A percentile compares a stretch with the other conserved stretches of the same genome.
phyloP scores from a whole-genome alignment of 2,113 vertebrate genomes.

The Scophthalmus maximus region DNA sequence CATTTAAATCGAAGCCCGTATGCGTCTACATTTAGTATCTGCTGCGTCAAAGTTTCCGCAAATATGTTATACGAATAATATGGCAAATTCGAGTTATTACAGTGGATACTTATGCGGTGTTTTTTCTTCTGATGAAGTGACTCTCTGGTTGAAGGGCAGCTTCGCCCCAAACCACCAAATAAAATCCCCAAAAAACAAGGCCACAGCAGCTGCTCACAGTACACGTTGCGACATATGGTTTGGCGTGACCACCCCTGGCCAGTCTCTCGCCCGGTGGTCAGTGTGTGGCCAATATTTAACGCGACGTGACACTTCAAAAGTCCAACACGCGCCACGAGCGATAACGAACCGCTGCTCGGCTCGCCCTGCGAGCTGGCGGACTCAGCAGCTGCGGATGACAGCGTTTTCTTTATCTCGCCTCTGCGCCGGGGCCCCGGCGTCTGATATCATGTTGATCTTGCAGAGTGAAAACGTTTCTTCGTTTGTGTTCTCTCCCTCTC shows the following conservation, averaged over 20 bases:
- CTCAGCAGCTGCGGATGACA: slow-evolving; percentile 49
- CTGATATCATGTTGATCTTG: slow-evolving; percentile 52
- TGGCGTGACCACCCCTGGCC: slow-evolving; percentile 24
- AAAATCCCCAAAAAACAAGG: slow-evolving; percentile 9
- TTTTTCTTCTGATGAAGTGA: slow-evolving; percentile 7
- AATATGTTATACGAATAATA: slow-evolving; percentile 27
- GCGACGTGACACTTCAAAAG: slow-evolving; percentile 47
- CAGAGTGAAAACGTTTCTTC: slow-evolving; percentile 27
- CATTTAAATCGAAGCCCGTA: slow-evolving; percentile 10
- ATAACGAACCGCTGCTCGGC: slow-evolving; percentile 7
- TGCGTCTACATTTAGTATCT: neutral
- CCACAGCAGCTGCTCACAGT: slow-evolving; percentile 9
- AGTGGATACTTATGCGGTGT: neutral
- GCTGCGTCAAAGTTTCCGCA: neutral
- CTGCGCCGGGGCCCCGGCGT: neutral
- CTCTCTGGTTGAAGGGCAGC: no score
- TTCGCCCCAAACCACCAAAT: no score
- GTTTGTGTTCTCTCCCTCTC: slow-evolving; percentile 20
- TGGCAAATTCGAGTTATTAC: slow-evolving; percentile 5
- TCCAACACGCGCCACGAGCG: slow-evolving; percentile 43
- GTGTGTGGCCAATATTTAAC: slow-evolving; percentile 34
- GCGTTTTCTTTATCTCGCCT: slow-evolving; percentile 32
- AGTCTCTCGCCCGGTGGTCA: slow-evolving; percentile 11
- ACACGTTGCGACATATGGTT: slow-evolving; percentile 10
- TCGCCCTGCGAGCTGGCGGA: slow-evolving; percentile 29